Conservation (phyloP, 2,797 vertebrate species). For the Cichlasoma orientale region DNA sequence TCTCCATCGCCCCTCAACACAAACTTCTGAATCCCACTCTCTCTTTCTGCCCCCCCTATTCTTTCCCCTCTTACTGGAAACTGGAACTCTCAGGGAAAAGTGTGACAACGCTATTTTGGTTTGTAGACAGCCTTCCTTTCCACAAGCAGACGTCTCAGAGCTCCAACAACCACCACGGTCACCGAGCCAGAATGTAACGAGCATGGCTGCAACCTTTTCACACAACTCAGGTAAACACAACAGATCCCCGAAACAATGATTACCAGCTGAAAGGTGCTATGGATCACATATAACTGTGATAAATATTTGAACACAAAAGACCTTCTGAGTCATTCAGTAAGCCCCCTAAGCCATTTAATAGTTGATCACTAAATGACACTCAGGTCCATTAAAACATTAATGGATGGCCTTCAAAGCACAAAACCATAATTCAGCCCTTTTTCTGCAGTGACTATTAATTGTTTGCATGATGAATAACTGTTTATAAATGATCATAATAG, state of each 20-base stretch:
- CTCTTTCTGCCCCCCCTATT: constrained; percentile 5
- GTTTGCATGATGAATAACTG: not conserved
- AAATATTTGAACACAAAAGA: not conserved
- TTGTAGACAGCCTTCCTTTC: constrained; percentile 65
- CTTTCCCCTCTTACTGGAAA: constrained; percentile 43
- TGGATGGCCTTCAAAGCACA: not conserved
- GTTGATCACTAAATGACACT: not conserved
- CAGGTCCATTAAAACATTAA: not conserved
- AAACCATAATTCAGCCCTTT: not conserved
- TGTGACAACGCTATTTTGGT: constrained; percentile 76
- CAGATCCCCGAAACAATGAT: fast-evolving
- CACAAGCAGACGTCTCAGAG: constrained; percentile 33
- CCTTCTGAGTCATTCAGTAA: not conserved
- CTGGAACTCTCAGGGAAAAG: constrained; percentile 62
- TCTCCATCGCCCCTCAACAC: constrained; percentile 11
- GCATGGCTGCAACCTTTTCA: not conserved
- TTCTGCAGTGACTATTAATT: not conserved
- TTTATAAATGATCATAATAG: not conserved
- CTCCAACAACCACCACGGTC: constrained; percentile 15
- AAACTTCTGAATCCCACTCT: constrained; percentile 42
- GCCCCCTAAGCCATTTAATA: not conserved
- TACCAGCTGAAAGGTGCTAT: not conserved
- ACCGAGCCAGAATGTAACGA: constrained; percentile 34
- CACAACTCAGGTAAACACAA: not conserved
- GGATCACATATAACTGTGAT: not conserved